These are phyloP conservation scores for Myopa testacea DNA, from an alignment of 2,888 invertebrate genomes.

Conservation along the genomic window DNA sequence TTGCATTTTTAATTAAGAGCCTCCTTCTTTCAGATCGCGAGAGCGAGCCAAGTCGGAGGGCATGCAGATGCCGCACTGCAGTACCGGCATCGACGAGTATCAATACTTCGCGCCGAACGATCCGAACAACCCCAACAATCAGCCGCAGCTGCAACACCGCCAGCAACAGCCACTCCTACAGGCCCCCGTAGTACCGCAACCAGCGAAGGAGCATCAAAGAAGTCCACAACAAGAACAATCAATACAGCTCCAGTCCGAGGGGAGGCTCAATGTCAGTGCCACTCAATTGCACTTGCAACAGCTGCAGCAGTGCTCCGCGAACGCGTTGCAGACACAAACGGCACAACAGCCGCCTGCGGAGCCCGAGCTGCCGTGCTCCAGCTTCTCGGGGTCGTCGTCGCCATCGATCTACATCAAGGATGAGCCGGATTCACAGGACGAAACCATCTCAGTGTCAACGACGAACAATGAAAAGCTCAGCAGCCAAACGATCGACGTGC, in stretches of 20 bases:
- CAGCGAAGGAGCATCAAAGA: conserved; percentile 36
- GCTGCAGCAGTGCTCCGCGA: conserved; percentile 48
- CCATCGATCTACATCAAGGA: conserved; percentile 66
- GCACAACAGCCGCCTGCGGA: conserved; percentile 30
- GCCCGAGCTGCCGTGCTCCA: conserved; percentile 44
- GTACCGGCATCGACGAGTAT: conserved; percentile 57
- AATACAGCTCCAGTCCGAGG: conserved; percentile 55
- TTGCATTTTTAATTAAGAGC: background rate
- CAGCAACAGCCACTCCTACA: background rate
- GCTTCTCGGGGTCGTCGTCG: conserved; percentile 59
- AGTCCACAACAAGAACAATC: conserved; percentile 31
- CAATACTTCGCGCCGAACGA: conserved; percentile 64
- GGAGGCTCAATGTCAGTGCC: conserved; percentile 48
- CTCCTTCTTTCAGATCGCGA: conserved; percentile 55
- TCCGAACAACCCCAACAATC: conserved; percentile 64
- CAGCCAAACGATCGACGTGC: background rate
- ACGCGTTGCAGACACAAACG: conserved; percentile 24
- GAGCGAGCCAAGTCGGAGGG: conserved; percentile 55
- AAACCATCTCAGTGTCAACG: conserved; percentile 49
- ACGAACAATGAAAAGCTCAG: conserved; percentile 30
- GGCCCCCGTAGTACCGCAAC: conserved; percentile 23
- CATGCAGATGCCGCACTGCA: conserved; percentile 46
- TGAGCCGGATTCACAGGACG: conserved; percentile 57
- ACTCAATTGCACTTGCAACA: conserved; percentile 38
- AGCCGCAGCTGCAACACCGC: conserved; percentile 36